These are phyloP conservation scores for Myrmophylax atrothorax DNA, from an alignment of 2,113 vertebrate species.

Conservation along the genomic window DNA sequence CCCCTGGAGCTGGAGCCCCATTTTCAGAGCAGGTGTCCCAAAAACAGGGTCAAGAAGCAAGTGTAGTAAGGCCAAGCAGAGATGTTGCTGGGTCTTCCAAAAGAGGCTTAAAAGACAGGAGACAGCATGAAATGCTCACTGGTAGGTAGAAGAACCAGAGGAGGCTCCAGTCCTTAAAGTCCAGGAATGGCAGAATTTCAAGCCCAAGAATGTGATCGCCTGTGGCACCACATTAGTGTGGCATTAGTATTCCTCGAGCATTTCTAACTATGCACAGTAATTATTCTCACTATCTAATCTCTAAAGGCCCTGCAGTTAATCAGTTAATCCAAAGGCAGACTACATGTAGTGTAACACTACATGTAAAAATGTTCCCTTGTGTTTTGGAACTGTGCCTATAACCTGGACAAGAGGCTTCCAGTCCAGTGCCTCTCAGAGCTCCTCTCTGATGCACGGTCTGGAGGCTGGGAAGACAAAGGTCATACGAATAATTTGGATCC, in stretches of 20 bases:
- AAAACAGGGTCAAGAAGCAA: neutral
- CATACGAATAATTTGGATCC: neutral
- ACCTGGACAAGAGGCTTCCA: slow-evolving; percentile 11
- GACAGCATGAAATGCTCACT: neutral
- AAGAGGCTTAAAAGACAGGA: neutral
- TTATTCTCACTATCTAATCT: slow-evolving; percentile 39
- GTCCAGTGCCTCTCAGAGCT: neutral
- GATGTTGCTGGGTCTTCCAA: neutral
- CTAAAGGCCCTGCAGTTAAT: neutral
- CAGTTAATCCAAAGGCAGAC: neutral
- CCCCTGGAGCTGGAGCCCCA: neutral
- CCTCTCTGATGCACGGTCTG: neutral
- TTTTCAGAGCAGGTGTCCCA: neutral
- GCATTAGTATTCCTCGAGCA: neutral
- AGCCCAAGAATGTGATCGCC: neutral
- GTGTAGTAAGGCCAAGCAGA: neutral
- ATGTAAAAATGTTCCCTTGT: neutral
- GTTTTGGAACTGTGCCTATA: neutral
- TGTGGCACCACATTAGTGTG: neutral
- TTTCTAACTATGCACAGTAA: neutral
- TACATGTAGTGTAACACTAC: neutral
- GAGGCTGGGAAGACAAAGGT: slow-evolving; percentile 7
- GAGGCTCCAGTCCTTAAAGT: neutral
- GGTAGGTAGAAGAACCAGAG: neutral
- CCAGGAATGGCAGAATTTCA: neutral